Evolutionary conservation across 2,113 vertebrate genomes (phyloP), one percentile per base, ranked within the genome.

Genomic region (Clarias batrachus): DNA sequence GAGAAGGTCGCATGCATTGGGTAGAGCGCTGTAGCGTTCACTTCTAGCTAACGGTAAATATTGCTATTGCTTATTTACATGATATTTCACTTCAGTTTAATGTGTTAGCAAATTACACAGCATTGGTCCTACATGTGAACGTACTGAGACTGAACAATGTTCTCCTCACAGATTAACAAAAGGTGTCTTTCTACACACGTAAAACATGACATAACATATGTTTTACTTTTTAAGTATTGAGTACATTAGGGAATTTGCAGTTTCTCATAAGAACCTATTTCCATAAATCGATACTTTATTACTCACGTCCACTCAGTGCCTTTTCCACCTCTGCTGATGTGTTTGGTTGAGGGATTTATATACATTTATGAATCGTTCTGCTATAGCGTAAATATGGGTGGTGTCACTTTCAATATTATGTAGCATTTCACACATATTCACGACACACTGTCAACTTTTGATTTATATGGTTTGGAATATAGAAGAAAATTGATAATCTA

Each of bases 391-490:
- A 65, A 71, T 83, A 90, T 90, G 92, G 62, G 86, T 23, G 89
- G 93, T 85, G 86, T 94, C 90, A 94, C 90, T 89, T 88, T 91
- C 89, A 88, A 91, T 23, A 77, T 77, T 12, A 93, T 94, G 93
- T 92, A 90, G 81, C 90, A 81, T 93, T 92, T 92, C 91, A 92
- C 79, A 79, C 63, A 76, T 63, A 70, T 66, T 54, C 25, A 73
- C 17, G 48, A 83, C 10, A n/a, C 71, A 83, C 81, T 77, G 19
- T 16, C 13, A 54, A 77, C 25, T 27, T 7, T 10, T 5, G 41
- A 30, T 68, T 16, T 9, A 33, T 4, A 30, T 7, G 0, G 30
- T 33, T 30, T 33, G 33, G 30, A 33, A 70, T 70, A 19, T 33
- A 70, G 16, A 14, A n/a, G 12, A 33, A 17, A 8, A 7, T 33